These are phyloP conservation scores for Prenolepis imparis DNA, from an alignment of 2,888 invertebrate species.

Conservation along the genomic window DNA sequence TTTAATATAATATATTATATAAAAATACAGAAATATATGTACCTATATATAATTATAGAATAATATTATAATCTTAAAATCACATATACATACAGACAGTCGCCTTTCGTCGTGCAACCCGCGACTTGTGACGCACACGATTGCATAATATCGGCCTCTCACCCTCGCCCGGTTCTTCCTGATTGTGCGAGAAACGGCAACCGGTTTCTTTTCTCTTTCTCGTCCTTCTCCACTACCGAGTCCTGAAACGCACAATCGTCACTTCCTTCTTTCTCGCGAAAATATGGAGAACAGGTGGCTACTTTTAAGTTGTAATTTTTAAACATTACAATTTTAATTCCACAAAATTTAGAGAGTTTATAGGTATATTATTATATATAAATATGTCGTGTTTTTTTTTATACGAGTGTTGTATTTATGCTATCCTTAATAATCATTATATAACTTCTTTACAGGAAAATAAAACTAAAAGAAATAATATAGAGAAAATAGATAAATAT, in stretches of 20 bases:
- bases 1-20: background rate
- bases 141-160: slow-evolving; percentile 72
- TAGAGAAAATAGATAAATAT: too few relatives aligned
- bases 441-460: too few relatives aligned
- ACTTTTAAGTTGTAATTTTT: slow-evolving; percentile 25
- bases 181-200: slow-evolving; percentile 65
- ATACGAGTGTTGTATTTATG: too few relatives aligned
- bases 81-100: slow-evolving; percentile 51
- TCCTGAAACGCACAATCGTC: slow-evolving; percentile 8
- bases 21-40: background rate
- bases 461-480: too few relatives aligned
- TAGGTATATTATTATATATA: background rate
- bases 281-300: background rate
- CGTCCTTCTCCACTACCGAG: slow-evolving; percentile 39
- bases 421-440: too few relatives aligned
- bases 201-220: slow-evolving; percentile 71
- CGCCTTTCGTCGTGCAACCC: slow-evolving; percentile 61
- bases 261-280: slow-evolving; percentile 52
- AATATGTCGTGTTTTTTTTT: too few relatives aligned
- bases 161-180: slow-evolving; percentile 73
- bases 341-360: background rate
- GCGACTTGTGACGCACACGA: slow-evolving; percentile 59
- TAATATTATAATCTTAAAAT: slow-evolving; percentile 18
- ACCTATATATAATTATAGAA: too few relatives aligned
- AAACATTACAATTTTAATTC: background rate